phyloP scores from a whole-genome alignment of 2,113 vertebrate species.

The Telmatochromis sp. region DNA sequence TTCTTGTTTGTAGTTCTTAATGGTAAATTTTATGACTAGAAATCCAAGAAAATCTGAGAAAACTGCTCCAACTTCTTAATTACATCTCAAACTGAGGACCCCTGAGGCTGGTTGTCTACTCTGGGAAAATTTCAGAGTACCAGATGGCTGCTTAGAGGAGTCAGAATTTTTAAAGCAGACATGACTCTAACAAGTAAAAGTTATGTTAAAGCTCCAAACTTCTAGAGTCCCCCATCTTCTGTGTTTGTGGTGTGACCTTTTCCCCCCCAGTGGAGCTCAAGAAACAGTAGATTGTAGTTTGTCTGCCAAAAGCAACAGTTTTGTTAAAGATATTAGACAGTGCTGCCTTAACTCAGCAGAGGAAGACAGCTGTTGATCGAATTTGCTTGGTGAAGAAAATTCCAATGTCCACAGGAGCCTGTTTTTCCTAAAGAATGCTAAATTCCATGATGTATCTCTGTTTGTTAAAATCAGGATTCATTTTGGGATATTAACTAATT shows the following conservation, averaged over 20 bases:
- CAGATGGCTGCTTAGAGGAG: background rate
- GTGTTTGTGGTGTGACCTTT: background rate
- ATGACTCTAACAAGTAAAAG: background rate
- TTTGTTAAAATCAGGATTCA: background rate
- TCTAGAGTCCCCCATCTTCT: background rate
- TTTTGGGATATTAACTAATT: background rate
- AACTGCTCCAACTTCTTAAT: background rate
- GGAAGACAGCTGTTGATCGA: background rate
- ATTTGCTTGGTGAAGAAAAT: background rate
- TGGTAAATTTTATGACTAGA: background rate
- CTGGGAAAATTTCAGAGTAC: background rate
- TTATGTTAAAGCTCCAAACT: background rate
- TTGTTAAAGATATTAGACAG: background rate
- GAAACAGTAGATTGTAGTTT: background rate
- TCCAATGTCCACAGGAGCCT: background rate
- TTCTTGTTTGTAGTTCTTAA: background rate
- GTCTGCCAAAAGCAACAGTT: background rate
- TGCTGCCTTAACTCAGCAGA: background rate
- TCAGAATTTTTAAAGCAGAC: background rate
- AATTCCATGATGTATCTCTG: background rate
- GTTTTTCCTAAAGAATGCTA: background rate
- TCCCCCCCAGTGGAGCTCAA: background rate
- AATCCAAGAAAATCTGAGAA: background rate
- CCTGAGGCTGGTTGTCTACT: background rate
- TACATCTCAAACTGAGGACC: background rate